These are phyloP conservation scores for Martes martes DNA, from an alignment of 2,113 vertebrate species.

Conservation along the genomic window DNA sequence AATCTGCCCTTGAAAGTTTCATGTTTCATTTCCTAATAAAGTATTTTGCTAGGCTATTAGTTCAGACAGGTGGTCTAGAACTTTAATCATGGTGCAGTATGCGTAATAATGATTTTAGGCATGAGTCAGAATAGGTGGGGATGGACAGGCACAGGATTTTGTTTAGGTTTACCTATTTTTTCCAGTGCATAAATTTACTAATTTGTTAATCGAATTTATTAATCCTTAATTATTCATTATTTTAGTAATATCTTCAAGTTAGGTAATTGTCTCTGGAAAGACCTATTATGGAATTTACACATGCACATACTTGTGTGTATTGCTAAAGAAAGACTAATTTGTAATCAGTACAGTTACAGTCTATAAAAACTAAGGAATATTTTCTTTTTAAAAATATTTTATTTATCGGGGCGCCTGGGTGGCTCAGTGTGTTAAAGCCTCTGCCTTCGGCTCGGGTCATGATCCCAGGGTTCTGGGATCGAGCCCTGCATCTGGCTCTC, in stretches of 20 bases:
- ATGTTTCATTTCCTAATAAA: neutral
- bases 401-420: neutral
- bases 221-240: neutral
- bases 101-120: neutral
- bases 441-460: too few species aligned
- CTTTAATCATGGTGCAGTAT: neutral
- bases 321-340: neutral
- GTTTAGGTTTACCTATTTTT: neutral
- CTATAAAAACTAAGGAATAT: neutral
- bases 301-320: too few species aligned
- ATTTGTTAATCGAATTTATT: neutral
- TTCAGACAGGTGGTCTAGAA: neutral
- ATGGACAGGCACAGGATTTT: neutral
- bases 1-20: neutral
- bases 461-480: too few species aligned
- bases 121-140: rapidly evolving
- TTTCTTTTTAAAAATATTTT: neutral
- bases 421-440: too few species aligned
- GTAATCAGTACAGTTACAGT: neutral
- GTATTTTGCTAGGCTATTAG: neutral
- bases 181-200: neutral
- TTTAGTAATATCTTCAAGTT: neutral
- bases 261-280: neutral
- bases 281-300: neutral
- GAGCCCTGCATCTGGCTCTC: too few species aligned